These are phyloP conservation scores for Heterotis niloticus DNA, from an alignment of 2,113 vertebrate species.

Conservation along the genomic window DNA sequence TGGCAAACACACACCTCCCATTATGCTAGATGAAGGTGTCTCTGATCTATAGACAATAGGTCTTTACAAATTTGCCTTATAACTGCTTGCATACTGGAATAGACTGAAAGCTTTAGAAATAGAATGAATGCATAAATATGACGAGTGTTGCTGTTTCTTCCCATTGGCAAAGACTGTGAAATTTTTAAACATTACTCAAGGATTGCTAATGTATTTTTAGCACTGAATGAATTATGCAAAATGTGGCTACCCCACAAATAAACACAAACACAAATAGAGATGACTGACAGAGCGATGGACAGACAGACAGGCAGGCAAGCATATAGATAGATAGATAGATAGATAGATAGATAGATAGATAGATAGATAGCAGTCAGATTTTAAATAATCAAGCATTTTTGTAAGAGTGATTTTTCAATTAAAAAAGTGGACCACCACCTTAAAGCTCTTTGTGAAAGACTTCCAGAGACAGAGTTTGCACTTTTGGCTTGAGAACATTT, in stretches of 20 bases:
- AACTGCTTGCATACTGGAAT: neutral
- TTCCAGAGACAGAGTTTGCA: too few species aligned
- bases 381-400: neutral
- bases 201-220: neutral
- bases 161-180: neutral
- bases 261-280: neutral
- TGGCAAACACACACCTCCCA: neutral
- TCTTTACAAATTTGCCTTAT: conserved; percentile 8
- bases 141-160: neutral
- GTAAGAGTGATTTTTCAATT: conserved; percentile 5
- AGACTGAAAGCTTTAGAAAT: neutral
- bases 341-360: neutral
- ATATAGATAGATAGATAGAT: neutral
- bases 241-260: neutral
- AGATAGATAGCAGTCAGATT: too few species aligned
- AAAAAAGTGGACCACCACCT: neutral
- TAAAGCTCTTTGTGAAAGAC: neutral
- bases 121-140: conserved; percentile 3
- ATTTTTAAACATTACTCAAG: neutral
- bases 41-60: neutral
- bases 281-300: neutral
- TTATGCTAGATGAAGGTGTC: neutral
- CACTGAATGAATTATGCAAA: conserved; percentile 8
- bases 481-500: neutral
- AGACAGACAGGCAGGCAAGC: neutral